Evolutionary conservation across 2,797 vertebrate genomes (phyloP).

Genomic region (Notolepis coatsorum): DNA sequence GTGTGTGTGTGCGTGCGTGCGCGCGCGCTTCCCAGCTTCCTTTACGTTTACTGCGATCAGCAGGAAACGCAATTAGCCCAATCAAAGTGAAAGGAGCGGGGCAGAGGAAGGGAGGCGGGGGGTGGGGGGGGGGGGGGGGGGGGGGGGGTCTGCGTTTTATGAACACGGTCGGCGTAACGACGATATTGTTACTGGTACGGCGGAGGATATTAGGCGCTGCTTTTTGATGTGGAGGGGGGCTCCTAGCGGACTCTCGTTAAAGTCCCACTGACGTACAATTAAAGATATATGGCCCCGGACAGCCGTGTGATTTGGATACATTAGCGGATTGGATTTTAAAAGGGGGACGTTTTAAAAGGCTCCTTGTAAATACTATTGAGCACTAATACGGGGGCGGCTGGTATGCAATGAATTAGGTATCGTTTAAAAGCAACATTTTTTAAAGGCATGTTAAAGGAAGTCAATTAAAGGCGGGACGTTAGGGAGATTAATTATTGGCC

Average conservation of each 20-base stretch:
- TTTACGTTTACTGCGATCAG: slow-evolving; percentile 77
- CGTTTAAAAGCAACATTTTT: slow-evolving; percentile 57
- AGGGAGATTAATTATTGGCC: slow-evolving; percentile 60
- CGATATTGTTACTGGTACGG: slow-evolving; percentile 69
- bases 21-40: slow-evolving; percentile 67
- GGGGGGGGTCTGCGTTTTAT: slow-evolving; percentile 61
- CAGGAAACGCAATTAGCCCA: slow-evolving; percentile 82
- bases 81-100: slow-evolving; percentile 76
- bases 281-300: slow-evolving; percentile 77
- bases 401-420: slow-evolving; percentile 50
- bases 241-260: slow-evolving; percentile 76
- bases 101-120: not conserved
- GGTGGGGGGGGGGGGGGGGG: not conserved
- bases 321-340: slow-evolving; percentile 81
- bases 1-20: slow-evolving; percentile 37
- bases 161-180: slow-evolving; percentile 75
- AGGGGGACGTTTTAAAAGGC: slow-evolving; percentile 65
- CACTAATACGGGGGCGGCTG: slow-evolving; percentile 46
- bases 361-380: slow-evolving; percentile 68
- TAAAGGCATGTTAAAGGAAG: slow-evolving; percentile 69
- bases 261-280: slow-evolving; percentile 64
- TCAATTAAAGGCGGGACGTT: slow-evolving; percentile 65
- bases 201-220: slow-evolving; percentile 75
- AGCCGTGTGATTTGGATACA: slow-evolving; percentile 77
- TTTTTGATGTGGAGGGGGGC: slow-evolving; percentile 74